Percentiles rank a stretch among this genome's conserved stretches.
Evolutionary conservation across 2,113 vertebrate genomes (phyloP).

Genomic region (Sceloporus tristichus): DNA sequence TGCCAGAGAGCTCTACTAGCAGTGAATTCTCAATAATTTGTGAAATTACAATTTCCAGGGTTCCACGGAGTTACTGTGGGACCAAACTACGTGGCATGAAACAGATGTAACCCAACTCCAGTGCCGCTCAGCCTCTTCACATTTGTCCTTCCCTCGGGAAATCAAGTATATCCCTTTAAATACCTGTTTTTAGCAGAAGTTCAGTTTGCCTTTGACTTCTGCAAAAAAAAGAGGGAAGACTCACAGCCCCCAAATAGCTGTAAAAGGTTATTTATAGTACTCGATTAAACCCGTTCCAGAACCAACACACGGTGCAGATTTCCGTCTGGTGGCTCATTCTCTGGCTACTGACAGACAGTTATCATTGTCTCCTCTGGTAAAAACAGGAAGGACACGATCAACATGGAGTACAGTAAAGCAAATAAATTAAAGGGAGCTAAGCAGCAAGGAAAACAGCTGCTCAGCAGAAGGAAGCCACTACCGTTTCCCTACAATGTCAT

Average conservation of each 20-base stretch:
- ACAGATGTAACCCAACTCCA: too few species aligned
- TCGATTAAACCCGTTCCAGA: constrained; percentile 57
- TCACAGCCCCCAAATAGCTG: constrained; percentile 17
- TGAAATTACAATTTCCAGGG: too few species aligned
- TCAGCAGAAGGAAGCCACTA: neutral
- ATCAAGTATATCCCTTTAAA: neutral
- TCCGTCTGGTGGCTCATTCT: constrained; percentile 47
- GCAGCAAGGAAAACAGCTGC: neutral
- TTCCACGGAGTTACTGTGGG: too few species aligned
- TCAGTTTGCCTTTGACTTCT: constrained; percentile 27
- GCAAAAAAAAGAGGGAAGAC: neutral
- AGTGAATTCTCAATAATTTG: too few species aligned
- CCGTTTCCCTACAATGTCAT: neutral
- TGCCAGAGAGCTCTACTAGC: too few species aligned
- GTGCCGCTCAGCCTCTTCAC: too few species aligned
- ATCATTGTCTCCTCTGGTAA: constrained; percentile 49
- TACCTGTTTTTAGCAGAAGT: neutral
- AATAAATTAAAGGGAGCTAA: constrained; percentile 1
- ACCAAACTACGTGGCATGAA: too few species aligned
- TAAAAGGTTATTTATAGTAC: constrained; percentile 54
- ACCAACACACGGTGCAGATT: constrained; percentile 53
- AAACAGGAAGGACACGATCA: constrained; percentile 57
- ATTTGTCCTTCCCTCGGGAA: neutral
- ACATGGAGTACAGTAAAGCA: constrained; percentile 35
- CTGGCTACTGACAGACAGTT: constrained; percentile 46